Conservation (phyloP, 2,113 vertebrate genomes). For the Eupsittula cactorum region DNA sequence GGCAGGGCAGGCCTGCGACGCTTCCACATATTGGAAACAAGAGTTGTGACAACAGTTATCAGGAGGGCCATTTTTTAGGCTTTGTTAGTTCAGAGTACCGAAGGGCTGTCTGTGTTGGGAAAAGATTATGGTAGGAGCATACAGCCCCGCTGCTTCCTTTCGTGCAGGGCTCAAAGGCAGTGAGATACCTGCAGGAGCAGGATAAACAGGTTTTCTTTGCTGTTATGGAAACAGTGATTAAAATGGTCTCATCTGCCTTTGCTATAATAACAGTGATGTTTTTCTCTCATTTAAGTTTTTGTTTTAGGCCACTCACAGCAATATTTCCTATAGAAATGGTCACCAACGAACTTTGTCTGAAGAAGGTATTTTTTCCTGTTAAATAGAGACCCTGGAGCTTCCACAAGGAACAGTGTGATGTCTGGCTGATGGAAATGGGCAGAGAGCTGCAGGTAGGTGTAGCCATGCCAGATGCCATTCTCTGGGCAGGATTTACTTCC, state of each 20-base stretch:
- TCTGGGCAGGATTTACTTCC: not conserved
- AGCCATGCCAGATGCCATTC: not conserved
- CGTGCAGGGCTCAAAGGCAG: not conserved
- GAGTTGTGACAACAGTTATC: not conserved
- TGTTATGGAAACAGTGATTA: not conserved
- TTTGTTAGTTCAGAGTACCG: not conserved
- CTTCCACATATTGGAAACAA: not conserved
- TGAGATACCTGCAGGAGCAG: not conserved
- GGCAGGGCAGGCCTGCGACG: not conserved
- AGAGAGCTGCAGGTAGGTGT: not conserved
- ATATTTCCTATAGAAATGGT: not conserved
- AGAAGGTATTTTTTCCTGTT: not conserved
- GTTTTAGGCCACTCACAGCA: not conserved
- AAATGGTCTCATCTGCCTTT: not conserved
- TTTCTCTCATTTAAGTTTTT: not conserved
- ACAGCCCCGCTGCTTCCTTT: not conserved
- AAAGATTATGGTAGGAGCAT: not conserved
- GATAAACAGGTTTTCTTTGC: accelerated
- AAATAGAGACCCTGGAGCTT: not conserved
- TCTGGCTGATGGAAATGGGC: not conserved
- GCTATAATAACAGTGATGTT: not conserved
- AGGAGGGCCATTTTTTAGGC: not conserved
- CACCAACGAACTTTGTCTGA: not conserved
- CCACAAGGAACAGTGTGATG: not conserved
- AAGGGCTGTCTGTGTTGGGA: not conserved